Base-by-base conservation (phyloP, 2,888 invertebrate species). In the Arenicola marina region DNA sequence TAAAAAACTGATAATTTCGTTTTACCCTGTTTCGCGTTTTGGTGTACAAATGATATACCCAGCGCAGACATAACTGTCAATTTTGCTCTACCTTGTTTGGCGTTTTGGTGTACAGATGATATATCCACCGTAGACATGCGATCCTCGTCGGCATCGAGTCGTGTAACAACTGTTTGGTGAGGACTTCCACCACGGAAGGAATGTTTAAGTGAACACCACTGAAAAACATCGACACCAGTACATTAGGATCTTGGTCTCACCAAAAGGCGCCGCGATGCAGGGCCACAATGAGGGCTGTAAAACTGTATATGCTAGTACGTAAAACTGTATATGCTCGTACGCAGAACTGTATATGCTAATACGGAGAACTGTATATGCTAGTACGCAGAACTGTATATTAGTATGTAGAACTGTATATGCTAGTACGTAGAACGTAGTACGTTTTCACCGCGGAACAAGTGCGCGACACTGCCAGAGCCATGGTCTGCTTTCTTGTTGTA, bases 101-200 rank as follows among this genome's bases (percentile, higher is more conserved):
- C 78, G 95, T 88, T 81, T 92, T 91, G 45, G 89, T 89, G 76
- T 95, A 92, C 7, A 99, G 87, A 81, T 95, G 94, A 80, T 93
- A 89, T 71, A 99, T 92, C 99, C 98, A 99, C 75, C 92, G 90
- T 15, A 99, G 86, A 26, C 93, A 92, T 0, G 97, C 96, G n/a
- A 96, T 92, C 85, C 96, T 92, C 0, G 97, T 97, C 83, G 93
- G 92, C 66, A 95, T 93, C 0, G 95, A 91, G 78, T 90, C 90
- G 79, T 94, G 92, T 61, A 89, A 88, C 70, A 96, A 85, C 85
- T 95, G 90, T 78, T 91, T 66, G 44, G 78, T 75, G 29, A 81
- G 65, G 0, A 81, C 78, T 31, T 71, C 70, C n/a, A 81, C 78
- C 45, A 81, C 76, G 31, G 77, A 75, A 28, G 72, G 66, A 7